These are phyloP conservation scores for Excalfactoria chinensis DNA, from an alignment of 2,113 vertebrate species.

Conservation along the genomic window DNA sequence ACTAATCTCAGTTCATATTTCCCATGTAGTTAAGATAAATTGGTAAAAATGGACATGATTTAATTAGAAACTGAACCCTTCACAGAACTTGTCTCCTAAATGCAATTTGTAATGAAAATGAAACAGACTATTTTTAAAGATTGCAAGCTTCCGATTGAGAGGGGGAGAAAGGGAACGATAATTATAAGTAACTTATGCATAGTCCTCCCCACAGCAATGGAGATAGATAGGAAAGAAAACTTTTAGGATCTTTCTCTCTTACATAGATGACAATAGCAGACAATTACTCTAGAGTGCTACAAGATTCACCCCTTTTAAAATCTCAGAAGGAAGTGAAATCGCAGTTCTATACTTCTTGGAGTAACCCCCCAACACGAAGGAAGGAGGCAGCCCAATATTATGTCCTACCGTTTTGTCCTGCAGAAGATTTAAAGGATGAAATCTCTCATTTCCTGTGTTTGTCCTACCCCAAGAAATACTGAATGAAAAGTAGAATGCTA, in stretches of 20 bases:
- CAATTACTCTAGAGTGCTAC: neutral
- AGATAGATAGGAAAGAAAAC: neutral
- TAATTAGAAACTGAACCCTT: conserved; percentile 64
- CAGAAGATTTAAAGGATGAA: neutral
- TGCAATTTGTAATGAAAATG: conserved; percentile 51
- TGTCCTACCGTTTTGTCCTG: neutral
- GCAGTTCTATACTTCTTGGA: neutral
- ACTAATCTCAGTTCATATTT: conserved; percentile 65
- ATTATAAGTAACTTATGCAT: neutral
- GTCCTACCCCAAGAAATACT: neutral
- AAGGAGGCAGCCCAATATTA: rapidly evolving
- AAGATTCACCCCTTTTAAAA: neutral
- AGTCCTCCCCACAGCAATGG: neutral
- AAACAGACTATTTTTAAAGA: conserved; percentile 30
- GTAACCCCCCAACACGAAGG: too few relatives aligned
- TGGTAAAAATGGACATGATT: conserved; percentile 37
- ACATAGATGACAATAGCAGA: neutral
- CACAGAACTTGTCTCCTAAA: conserved; percentile 13
- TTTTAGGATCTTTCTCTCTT: neutral
- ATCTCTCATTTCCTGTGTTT: neutral
- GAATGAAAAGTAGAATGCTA: neutral
- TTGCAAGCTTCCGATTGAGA: neutral
- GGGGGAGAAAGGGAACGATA: neutral
- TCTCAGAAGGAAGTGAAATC: neutral
- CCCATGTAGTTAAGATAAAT: conserved; percentile 60